phyloP scores from a whole-genome alignment of 2,888 invertebrate genomes.

The Megaustenia siamemsis region DNA sequence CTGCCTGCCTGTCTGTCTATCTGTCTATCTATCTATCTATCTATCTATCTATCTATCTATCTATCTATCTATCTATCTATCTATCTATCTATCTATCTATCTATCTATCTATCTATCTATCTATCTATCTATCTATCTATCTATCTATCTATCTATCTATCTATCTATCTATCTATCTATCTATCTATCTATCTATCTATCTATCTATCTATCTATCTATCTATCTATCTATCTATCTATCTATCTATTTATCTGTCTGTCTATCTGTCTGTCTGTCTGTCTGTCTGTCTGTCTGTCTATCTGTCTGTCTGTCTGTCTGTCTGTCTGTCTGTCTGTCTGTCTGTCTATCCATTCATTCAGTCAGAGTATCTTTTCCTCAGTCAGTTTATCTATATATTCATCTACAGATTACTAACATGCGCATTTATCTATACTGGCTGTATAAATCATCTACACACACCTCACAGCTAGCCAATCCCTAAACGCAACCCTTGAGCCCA shows the following conservation, averaged over 20 bases:
- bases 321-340: no score
- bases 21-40: constrained; percentile 12
- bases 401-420: no score
- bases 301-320: no score
- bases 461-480: no score
- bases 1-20: background rate
- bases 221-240: background rate
- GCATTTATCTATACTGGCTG: no score
- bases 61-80: constrained; percentile 15
- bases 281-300: no score
- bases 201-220: constrained; percentile 15
- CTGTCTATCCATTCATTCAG: no score
- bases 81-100: constrained; percentile 15
- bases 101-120: constrained; percentile 15
- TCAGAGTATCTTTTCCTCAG: no score
- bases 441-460: no score
- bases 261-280: no score
- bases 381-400: no score
- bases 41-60: constrained; percentile 15
- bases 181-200: constrained; percentile 15
- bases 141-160: constrained; percentile 15
- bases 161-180: constrained; percentile 15
- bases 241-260: background rate
- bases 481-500: no score
- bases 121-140: constrained; percentile 15